Conservation (phyloP, 2,797 vertebrate species). For the Orestias chungarensis region DNA sequence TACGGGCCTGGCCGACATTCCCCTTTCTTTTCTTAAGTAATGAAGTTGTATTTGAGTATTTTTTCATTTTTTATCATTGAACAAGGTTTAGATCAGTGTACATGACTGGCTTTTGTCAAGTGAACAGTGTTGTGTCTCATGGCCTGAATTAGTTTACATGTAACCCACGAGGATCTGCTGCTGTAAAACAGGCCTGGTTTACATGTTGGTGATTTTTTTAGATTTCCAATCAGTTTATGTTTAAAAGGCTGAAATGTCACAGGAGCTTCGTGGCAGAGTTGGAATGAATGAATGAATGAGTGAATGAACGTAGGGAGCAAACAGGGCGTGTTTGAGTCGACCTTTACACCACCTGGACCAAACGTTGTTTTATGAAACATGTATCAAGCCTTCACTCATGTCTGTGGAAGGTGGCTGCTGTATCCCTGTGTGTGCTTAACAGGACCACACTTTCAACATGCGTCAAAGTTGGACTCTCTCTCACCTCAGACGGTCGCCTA, state of each 20-base stretch:
- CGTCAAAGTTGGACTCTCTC: constrained; percentile 5
- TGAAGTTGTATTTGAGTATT: background rate
- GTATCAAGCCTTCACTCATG: no score
- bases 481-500: constrained; percentile 70
- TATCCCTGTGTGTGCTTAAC: background rate
- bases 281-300: background rate
- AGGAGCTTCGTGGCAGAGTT: background rate
- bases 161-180: background rate
- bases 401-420: background rate
- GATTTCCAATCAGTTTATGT: background rate
- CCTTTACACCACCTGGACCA: background rate
- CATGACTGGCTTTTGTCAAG: background rate
- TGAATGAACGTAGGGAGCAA: background rate
- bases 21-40: background rate
- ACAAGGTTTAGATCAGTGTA: background rate
- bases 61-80: no score
- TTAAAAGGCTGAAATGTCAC: background rate
- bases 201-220: background rate
- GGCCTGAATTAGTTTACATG: background rate
- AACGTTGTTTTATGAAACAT: no score
- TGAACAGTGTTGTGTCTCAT: background rate
- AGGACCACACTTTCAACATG: no score
- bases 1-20: background rate
- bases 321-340: background rate
- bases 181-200: background rate